phyloP scores from a whole-genome alignment of 1,140 invertebrate genomes.

The Uloborus diversus region DNA sequence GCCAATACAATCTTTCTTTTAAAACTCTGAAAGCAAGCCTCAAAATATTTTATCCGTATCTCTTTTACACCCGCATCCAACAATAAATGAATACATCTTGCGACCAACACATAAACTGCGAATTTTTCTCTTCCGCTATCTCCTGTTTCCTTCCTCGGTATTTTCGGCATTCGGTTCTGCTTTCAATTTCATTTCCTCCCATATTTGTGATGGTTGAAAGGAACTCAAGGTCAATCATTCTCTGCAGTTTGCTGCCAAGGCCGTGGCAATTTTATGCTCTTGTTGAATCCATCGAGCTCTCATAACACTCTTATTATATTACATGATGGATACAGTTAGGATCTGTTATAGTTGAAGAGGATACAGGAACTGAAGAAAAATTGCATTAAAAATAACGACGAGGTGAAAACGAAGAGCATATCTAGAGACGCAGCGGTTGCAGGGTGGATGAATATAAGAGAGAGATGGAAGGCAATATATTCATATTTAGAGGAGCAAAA shows the following conservation, averaged over 20 bases:
- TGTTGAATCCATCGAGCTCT: neutral
- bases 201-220: neutral
- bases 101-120: no score
- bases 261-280: neutral
- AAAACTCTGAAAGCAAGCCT: no score
- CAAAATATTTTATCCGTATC: no score
- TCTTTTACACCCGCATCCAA: no score
- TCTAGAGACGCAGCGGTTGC: neutral
- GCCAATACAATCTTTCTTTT: no score
- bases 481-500: neutral
- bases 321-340: neutral
- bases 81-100: no score
- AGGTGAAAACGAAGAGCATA: neutral
- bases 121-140: no score
- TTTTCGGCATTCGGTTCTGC: no score
- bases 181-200: neutral
- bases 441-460: no score
- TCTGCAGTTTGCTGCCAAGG: neutral
- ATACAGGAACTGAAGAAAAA: neutral
- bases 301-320: slow-evolving; percentile 4
- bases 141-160: no score
- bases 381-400: neutral
- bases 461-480: neutral
- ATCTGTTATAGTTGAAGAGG: neutral
- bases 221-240: neutral